Percentiles rank a stretch among this genome's conserved stretches.
Evolutionary conservation across 2,888 invertebrate species (phyloP).

Genomic region (Synergus japonicus): DNA sequence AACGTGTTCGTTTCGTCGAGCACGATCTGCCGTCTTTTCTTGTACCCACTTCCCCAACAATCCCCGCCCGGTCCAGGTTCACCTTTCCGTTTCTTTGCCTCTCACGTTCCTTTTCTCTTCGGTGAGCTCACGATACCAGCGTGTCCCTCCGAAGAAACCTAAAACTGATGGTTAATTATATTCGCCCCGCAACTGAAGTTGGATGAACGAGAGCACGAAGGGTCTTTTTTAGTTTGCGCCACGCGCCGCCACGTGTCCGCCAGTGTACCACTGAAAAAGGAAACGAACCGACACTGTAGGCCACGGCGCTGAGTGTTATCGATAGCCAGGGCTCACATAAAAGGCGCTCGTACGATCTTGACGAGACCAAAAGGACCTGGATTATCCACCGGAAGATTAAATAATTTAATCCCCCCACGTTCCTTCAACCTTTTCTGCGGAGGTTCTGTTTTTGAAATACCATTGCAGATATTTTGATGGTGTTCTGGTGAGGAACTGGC

Average conservation of each 20-base stretch:
- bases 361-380: slow-evolving; percentile 36
- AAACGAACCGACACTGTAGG: slow-evolving; percentile 63
- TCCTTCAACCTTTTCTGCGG: neutral
- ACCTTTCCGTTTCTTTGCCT: slow-evolving; percentile 39
- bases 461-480: too few species aligned
- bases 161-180: slow-evolving; percentile 77
- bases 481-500: too few species aligned
- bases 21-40: slow-evolving; percentile 39
- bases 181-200: slow-evolving; percentile 66
- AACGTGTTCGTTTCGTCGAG: slow-evolving; percentile 38
- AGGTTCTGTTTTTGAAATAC: neutral
- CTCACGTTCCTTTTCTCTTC: slow-evolving; percentile 45
- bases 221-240: slow-evolving; percentile 74
- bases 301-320: slow-evolving; percentile 61
- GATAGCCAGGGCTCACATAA: slow-evolving; percentile 59
- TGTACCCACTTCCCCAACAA: slow-evolving; percentile 10
- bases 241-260: slow-evolving; percentile 75
- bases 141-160: slow-evolving; percentile 67
- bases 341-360: slow-evolving; percentile 55
- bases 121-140: slow-evolving; percentile 36
- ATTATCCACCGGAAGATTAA: slow-evolving; percentile 14
- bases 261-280: slow-evolving; percentile 65
- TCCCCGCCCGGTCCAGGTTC: slow-evolving; percentile 25
- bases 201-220: slow-evolving; percentile 53
- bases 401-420: neutral